A percentile compares a stretch with the other conserved stretches of the same genome.
Conservation (phyloP, 2,888 invertebrate genomes). For the Sphaerophoria taeniata region DNA sequence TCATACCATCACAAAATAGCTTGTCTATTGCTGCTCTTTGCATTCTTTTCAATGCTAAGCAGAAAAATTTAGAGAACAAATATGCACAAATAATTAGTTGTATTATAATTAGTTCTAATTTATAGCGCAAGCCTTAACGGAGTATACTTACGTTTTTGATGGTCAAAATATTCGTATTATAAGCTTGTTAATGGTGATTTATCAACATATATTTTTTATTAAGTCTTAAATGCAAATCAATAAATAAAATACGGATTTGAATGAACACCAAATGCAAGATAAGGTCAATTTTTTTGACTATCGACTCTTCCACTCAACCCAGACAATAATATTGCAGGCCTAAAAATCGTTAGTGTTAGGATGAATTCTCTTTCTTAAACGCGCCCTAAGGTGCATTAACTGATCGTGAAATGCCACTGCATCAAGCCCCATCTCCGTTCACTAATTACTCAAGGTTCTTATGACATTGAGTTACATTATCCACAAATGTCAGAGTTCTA, state of each 20-base stretch:
- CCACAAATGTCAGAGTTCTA: slow-evolving; percentile 56
- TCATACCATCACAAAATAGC: no score
- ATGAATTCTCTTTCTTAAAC: neutral
- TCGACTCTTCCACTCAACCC: no score
- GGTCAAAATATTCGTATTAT: slow-evolving; percentile 38
- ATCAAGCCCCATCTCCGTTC: slow-evolving; percentile 15
- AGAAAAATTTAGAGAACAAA: slow-evolving; percentile 29
- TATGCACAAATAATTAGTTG: slow-evolving; percentile 48
- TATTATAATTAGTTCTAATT: neutral
- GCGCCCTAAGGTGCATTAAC: slow-evolving; percentile 28
- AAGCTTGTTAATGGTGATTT: neutral
- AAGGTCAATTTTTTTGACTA: no score
- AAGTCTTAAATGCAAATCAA: neutral
- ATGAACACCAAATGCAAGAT: no score
- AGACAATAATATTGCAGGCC: no score
- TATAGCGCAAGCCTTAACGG: slow-evolving; percentile 19
- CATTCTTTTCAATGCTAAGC: slow-evolving; percentile 20
- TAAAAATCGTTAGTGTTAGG: neutral
- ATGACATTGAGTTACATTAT: slow-evolving; percentile 54
- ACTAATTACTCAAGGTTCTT: slow-evolving; percentile 60
- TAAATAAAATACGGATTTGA: neutral
- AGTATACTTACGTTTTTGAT: slow-evolving; percentile 45
- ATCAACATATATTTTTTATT: neutral
- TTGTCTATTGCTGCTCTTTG: no score
- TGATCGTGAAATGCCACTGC: slow-evolving; percentile 63